Conservation (phyloP, 1,140 invertebrate species). For the Limonius californicus region DNA sequence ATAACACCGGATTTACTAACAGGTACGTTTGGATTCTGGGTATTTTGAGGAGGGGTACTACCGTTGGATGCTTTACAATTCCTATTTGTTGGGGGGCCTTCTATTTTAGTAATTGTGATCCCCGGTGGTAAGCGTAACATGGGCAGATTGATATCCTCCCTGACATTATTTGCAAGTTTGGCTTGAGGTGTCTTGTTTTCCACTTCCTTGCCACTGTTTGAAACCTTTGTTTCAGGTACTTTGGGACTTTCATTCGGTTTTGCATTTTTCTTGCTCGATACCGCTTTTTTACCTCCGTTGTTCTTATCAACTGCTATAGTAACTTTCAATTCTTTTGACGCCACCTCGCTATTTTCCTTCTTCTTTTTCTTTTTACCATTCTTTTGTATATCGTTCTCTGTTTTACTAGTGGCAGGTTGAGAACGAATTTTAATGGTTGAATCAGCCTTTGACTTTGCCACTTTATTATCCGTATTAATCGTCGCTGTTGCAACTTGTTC, state of each 20-base stretch:
- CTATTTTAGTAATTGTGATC: constrained; percentile 79
- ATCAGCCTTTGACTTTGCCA: constrained; percentile 36
- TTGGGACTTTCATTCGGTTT: constrained; percentile 9
- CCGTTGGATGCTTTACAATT: constrained; percentile 45
- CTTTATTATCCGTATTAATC: constrained; percentile 23
- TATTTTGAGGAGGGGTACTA: constrained; percentile 40
- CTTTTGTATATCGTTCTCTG: constrained; percentile 34
- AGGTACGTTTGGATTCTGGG: constrained; percentile 34
- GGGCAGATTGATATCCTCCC: constrained; percentile 22
- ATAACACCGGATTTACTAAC: constrained; percentile 58
- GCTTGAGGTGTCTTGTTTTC: constrained; percentile 17
- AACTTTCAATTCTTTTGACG: constrained; percentile 34
- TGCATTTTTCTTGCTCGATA: constrained; percentile 53
- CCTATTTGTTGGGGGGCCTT: constrained; percentile 52
- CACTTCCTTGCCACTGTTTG: constrained; percentile 1
- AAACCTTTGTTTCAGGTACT: constrained; percentile 15
- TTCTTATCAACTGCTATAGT: constrained; percentile 28
- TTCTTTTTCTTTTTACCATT: constrained; percentile 53
- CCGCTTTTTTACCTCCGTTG: constrained; percentile 50
- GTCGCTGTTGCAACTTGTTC: constrained; percentile 2
- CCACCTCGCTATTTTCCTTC: constrained; percentile 25
- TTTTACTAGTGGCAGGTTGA: constrained; percentile 31
- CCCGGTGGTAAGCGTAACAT: constrained; percentile 66
- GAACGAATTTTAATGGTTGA: constrained; percentile 25
- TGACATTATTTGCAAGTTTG: constrained; percentile 21